Evolutionary conservation across 64 coral and sea anemone genomes (phyloP).

Genomic region (Porites australiensis): DNA sequence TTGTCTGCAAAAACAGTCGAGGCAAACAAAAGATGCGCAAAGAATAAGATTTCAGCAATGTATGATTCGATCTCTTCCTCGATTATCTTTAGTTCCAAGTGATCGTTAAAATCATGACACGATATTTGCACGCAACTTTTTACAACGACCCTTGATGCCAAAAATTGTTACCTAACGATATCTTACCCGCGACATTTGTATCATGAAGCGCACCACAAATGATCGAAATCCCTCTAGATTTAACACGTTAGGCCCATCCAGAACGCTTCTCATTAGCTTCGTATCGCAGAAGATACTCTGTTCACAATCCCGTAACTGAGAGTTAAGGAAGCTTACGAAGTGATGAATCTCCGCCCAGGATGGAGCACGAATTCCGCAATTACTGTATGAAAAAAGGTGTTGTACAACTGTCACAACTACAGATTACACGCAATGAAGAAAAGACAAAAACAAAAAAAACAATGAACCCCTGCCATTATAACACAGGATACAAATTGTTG

Average conservation of each 20-base stretch:
- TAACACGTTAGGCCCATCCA: neutral
- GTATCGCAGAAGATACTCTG: conserved; percentile 76
- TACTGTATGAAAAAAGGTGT: conserved; percentile 39
- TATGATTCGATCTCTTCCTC: too few relatives aligned
- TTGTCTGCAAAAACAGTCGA: too few relatives aligned
- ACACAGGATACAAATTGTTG: too few relatives aligned
- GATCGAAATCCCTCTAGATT: conserved; percentile 79
- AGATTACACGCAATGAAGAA: too few relatives aligned
- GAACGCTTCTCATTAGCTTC: neutral
- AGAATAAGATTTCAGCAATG: too few relatives aligned
- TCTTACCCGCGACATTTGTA: conserved; percentile 95
- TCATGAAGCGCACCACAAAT: conserved; percentile 89
- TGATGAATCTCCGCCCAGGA: conserved; percentile 90
- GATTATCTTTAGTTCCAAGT: too few relatives aligned
- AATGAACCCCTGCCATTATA: too few relatives aligned
- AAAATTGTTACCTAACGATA: neutral
- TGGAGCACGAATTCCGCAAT: conserved; percentile 89
- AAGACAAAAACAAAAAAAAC: too few relatives aligned
- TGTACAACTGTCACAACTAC: neutral
- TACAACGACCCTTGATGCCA: too few relatives aligned
- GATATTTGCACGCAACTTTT: too few relatives aligned
- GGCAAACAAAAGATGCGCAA: too few relatives aligned
- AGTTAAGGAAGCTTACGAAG: conserved; percentile 91
- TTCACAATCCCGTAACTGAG: conserved; percentile 85
- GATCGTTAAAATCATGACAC: neutral